Evolutionary conservation across 2,797 vertebrate genomes (phyloP).

Genomic region (Mormyrops attenuatus): DNA sequence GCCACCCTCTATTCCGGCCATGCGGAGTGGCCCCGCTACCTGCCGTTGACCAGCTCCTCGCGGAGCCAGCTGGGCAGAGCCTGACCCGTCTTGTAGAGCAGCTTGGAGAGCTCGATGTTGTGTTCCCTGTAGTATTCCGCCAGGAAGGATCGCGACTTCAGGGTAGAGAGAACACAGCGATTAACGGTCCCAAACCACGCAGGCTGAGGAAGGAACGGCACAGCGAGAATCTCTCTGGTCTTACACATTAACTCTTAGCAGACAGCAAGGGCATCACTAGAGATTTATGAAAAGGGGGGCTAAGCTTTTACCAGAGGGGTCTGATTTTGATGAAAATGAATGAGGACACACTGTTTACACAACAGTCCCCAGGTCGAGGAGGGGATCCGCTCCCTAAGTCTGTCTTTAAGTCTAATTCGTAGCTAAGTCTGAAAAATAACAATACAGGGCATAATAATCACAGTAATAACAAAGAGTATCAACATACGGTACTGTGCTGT

Average conservation of each 20-base stretch:
- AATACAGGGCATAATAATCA: background rate
- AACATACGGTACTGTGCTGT: background rate
- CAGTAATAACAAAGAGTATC: background rate
- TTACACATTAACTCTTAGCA: background rate
- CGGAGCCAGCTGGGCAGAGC: slow-evolving; percentile 90
- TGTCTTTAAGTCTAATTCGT: background rate
- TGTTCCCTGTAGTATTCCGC: slow-evolving; percentile 94
- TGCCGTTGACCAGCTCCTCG: slow-evolving; percentile 93
- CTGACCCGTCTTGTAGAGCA: slow-evolving; percentile 96
- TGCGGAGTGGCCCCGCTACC: slow-evolving; percentile 68
- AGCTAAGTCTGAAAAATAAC: background rate
- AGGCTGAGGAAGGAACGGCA: background rate
- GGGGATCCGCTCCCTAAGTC: background rate
- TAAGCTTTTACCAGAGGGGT: background rate
- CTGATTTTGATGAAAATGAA: background rate
- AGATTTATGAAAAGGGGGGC: background rate
- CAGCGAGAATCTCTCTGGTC: background rate
- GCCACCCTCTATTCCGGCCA: slow-evolving; percentile 29
- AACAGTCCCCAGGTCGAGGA: background rate
- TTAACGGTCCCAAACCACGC: background rate
- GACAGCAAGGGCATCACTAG: background rate
- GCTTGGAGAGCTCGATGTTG: slow-evolving; percentile 96
- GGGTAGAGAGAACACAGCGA: background rate
- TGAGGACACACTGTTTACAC: background rate
- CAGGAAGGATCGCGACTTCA: slow-evolving; percentile 84